These are phyloP conservation scores for Empidonax alnorum DNA, from an alignment of 2,113 vertebrate genomes.

Conservation along the genomic window DNA sequence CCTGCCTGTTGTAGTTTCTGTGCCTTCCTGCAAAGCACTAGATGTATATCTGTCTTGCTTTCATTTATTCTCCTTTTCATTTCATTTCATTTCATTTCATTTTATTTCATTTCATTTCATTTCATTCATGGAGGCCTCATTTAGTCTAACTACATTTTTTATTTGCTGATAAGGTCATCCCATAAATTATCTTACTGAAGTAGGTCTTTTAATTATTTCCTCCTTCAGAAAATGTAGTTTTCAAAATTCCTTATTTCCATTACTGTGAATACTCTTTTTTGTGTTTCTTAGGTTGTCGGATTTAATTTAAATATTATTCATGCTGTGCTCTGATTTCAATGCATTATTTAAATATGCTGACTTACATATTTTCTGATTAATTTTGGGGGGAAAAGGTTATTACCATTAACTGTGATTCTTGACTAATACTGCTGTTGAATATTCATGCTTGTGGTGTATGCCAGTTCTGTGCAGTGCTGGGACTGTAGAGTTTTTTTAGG, in stretches of 20 bases:
- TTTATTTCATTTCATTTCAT: not conserved
- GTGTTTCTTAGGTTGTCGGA: slow-evolving; percentile 2
- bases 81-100: not conserved
- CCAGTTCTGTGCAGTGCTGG: not conserved
- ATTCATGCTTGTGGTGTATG: not conserved
- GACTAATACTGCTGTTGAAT: slow-evolving; percentile 27
- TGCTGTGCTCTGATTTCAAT: slow-evolving; percentile 49
- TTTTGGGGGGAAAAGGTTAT: not conserved
- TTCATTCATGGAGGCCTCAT: not conserved
- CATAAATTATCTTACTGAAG: not conserved
- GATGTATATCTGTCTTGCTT: not conserved
- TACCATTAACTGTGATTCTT: slow-evolving; percentile 34
- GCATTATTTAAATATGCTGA: slow-evolving; percentile 61
- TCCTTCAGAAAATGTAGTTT: slow-evolving; percentile 39
- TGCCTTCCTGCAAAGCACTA: not conserved
- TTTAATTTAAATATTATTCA: slow-evolving; percentile 57
- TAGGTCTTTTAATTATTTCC: slow-evolving; percentile 39
- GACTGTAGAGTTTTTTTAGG: not conserved
- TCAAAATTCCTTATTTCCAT: slow-evolving; percentile 32
- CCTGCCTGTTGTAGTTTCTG: not conserved
- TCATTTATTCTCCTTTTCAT: slow-evolving; percentile 6
- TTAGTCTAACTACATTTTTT: slow-evolving; percentile 29
- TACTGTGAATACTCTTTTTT: not conserved
- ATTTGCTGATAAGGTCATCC: slow-evolving; percentile 28
- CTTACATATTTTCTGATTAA: slow-evolving; percentile 58